Conservation (phyloP, 2,888 invertebrate genomes). For the Phymatocera aterrima region DNA sequence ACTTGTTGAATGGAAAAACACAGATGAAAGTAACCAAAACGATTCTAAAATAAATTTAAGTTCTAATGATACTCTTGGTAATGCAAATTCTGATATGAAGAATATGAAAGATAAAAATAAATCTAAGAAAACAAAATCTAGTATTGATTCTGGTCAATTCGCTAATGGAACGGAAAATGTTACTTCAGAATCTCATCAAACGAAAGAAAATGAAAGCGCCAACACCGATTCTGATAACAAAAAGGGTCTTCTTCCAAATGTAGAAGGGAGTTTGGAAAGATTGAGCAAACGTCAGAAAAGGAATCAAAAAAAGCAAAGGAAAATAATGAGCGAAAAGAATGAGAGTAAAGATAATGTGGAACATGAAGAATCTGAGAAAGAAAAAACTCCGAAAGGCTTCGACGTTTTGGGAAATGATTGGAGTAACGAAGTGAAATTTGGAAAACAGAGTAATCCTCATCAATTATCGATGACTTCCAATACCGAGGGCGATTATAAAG, state of each 20-base stretch:
- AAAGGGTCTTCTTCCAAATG: neutral
- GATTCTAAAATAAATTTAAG: neutral
- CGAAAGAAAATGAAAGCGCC: neutral
- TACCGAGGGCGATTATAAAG: neutral
- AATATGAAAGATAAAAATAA: slow-evolving; percentile 31
- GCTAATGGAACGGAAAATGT: neutral
- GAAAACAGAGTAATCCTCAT: slow-evolving; percentile 25
- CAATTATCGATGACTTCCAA: neutral
- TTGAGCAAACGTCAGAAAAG: slow-evolving; percentile 67
- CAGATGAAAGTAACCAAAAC: neutral
- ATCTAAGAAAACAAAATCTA: slow-evolving; percentile 14
- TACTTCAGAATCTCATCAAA: neutral
- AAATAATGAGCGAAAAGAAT: slow-evolving; percentile 44
- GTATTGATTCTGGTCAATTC: neutral
- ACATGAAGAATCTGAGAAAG: slow-evolving; percentile 39
- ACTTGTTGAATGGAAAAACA: neutral
- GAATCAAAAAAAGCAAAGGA: slow-evolving; percentile 58
- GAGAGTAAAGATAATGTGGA: slow-evolving; percentile 46
- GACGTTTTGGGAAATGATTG: slow-evolving; percentile 58
- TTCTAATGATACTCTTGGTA: neutral
- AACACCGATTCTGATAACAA: neutral
- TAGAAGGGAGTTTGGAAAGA: slow-evolving; percentile 44
- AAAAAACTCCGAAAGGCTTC: slow-evolving; percentile 48
- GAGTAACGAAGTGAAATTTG: slow-evolving; percentile 55
- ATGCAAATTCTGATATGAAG: slow-evolving; percentile 19